phyloP scores from a whole-genome alignment of 1,140 invertebrate species.

The Drosophila equinoxialis region DNA sequence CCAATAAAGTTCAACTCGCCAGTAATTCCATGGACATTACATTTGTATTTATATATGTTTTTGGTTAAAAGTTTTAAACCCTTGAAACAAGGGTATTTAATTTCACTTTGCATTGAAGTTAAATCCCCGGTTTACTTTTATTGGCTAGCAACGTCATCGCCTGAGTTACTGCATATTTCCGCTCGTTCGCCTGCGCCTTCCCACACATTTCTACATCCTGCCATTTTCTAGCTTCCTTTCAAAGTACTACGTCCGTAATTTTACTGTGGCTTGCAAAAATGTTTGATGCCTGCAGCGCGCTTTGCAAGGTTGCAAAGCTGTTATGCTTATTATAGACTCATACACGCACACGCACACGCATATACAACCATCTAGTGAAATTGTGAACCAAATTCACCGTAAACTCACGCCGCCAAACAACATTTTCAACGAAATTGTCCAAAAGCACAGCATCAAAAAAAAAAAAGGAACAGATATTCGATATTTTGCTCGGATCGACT shows the following conservation, averaged over 20 bases:
- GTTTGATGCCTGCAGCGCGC: slow-evolving; percentile 48
- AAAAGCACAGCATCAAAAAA: slow-evolving; percentile 14
- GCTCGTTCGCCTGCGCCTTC: slow-evolving; percentile 26
- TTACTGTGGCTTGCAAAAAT: slow-evolving; percentile 55
- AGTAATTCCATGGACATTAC: not conserved
- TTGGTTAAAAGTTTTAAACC: too few species aligned
- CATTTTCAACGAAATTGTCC: slow-evolving; percentile 39
- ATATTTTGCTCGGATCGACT: not conserved
- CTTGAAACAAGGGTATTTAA: not conserved
- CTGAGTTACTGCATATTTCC: slow-evolving; percentile 9
- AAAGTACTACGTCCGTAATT: slow-evolving; percentile 36
- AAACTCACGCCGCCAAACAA: slow-evolving; percentile 3
- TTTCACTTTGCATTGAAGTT: not conserved
- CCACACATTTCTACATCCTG: not conserved
- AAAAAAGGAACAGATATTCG: not conserved
- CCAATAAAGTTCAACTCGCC: not conserved
- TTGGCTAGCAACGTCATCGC: slow-evolving; percentile 20
- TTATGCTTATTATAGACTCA: slow-evolving; percentile 58
- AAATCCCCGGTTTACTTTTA: slow-evolving; percentile 33
- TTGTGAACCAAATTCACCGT: not conserved
- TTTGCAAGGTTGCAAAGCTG: slow-evolving; percentile 43
- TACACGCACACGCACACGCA: not conserved
- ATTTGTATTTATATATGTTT: not conserved
- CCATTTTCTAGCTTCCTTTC: not conserved
- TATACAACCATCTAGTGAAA: not conserved